Base-by-base conservation (phyloP, 1,140 invertebrate genomes). In the Diachasmimorpha longicaudata region DNA sequence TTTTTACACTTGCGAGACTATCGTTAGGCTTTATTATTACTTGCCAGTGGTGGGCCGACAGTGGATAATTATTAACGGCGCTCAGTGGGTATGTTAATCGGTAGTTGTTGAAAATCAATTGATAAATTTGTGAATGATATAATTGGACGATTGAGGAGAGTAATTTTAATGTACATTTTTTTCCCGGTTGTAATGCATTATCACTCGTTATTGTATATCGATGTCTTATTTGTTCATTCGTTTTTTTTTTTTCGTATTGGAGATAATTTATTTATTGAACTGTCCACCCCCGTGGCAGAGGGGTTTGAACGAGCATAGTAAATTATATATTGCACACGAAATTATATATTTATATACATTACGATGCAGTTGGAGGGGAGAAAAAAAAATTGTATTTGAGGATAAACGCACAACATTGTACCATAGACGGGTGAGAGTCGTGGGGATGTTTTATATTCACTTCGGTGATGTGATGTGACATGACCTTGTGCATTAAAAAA, bases 241-340 rank as follows among this genome's bases (percentile, higher is more conserved):
- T 66, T 37, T n/a, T n/a, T n/a, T n/a, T n/a, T n/a, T n/a, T n/a
- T n/a, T 31, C 21, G 4, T 31, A 21, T 66, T 66, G 21, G 25
- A 66, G 21, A 66, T 66, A 66, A 66, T 66, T 66, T 66, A 66
- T 66, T 66, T 66, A 66, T 66, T 66, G 58, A 25, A 31, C 31
- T 10, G n/a, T 66, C 0, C 2, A 21, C 52, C 52, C 23, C 52
- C 16, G 16, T 21, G 23, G 16, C 16, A 31, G 52, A 58, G 8
- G 16, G 52, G 36, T 66, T 37, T 37, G 75, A 68, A 48, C 75
- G 68, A 75, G 73, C 72, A 79, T 80, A 82, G 66, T 66, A 70
- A 82, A 80, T 79, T 85, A 85, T 84, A 85, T 79, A 79, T 79
- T 80, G 77, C 77, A 81, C 82, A 83, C 78, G 80, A 82, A 84